A percentile compares a stretch with the other conserved stretches of the same genome.
Evolutionary conservation across 2,113 vertebrate species (phyloP).

Genomic region (Columba janthina): DNA sequence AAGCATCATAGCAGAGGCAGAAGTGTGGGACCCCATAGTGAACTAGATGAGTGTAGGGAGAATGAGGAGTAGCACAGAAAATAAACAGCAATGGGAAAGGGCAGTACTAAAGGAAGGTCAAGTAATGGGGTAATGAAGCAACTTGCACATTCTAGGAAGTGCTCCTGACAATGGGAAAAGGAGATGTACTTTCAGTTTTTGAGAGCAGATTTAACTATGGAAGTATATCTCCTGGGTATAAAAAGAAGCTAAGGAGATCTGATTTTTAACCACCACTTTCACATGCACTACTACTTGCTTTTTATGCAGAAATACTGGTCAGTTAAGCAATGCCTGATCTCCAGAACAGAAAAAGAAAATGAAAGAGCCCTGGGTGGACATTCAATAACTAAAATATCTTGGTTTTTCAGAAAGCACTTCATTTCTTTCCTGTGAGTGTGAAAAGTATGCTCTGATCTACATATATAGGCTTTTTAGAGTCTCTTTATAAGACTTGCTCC

Average conservation of each 20-base stretch:
- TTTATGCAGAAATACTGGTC: neutral
- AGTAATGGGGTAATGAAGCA: neutral
- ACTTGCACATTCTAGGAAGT: neutral
- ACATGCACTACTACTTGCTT: neutral
- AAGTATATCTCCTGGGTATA: neutral
- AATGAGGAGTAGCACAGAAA: neutral
- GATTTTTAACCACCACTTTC: neutral
- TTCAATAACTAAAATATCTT: neutral
- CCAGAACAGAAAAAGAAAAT: neutral
- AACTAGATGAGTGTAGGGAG: neutral
- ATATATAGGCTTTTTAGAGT: neutral
- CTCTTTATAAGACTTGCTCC: neutral
- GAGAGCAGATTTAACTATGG: neutral
- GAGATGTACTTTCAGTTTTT: neutral
- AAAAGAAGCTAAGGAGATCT: neutral
- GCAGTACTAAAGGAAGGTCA: neutral
- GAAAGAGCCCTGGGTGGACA: neutral
- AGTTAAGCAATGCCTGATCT: neutral
- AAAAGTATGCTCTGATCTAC: neutral
- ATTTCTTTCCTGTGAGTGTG: fast-evolving
- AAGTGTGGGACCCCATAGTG: neutral
- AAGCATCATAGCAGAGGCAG: neutral
- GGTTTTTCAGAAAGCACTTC: neutral
- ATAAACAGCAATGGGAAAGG: neutral
- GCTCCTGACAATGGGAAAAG: neutral